phyloP scores from a whole-genome alignment of 2,113 vertebrate species.

The Litocranius walleri region DNA sequence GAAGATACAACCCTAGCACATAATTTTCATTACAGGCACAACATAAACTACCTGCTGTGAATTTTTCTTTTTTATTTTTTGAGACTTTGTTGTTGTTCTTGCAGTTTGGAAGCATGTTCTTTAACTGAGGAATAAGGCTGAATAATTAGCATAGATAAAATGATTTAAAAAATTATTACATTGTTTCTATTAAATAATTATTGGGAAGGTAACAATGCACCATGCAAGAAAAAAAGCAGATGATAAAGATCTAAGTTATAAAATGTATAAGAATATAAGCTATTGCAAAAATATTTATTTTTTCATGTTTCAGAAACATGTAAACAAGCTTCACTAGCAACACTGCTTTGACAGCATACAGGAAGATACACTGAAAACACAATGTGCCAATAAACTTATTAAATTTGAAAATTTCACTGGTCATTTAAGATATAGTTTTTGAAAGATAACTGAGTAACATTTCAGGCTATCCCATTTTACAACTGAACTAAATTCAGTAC shows the following conservation, averaged over 20 bases:
- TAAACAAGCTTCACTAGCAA: neutral
- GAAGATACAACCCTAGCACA: neutral
- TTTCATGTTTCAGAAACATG: neutral
- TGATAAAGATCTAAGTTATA: neutral
- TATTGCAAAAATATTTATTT: neutral
- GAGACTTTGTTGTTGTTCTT: neutral
- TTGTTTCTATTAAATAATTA: neutral
- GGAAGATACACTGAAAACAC: neutral
- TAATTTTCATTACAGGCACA: neutral
- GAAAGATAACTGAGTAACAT: neutral
- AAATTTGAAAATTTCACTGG: neutral
- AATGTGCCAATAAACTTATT: neutral
- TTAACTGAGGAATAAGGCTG: neutral
- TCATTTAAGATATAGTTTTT: neutral
- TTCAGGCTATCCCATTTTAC: neutral
- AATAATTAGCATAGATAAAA: neutral
- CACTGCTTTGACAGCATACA: neutral
- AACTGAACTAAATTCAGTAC: neutral
- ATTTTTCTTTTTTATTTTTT: neutral
- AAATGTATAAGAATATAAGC: neutral
- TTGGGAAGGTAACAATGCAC: neutral
- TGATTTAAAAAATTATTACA: neutral
- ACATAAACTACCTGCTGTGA: neutral
- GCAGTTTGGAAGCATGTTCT: neutral
- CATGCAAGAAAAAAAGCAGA: neutral